These are phyloP conservation scores for Equus quagga DNA, from an alignment of 2,113 vertebrate species.

Conservation along the genomic window DNA sequence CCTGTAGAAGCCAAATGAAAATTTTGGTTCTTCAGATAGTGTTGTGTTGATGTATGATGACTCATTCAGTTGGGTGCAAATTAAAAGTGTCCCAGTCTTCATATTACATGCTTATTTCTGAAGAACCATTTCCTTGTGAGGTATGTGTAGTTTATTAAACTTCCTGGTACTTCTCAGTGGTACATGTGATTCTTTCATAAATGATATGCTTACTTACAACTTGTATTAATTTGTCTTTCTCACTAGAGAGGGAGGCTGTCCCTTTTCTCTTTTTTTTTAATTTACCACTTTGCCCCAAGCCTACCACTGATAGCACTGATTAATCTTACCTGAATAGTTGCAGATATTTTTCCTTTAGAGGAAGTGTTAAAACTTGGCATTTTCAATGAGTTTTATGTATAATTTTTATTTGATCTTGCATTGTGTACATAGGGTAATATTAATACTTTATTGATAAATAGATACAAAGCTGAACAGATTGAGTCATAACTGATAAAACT, in stretches of 20 bases:
- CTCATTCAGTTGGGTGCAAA: not conserved
- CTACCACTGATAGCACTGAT: not conserved
- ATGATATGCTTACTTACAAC: not conserved
- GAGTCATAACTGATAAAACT: not conserved
- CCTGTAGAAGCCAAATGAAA: not conserved
- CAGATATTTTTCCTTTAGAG: not conserved
- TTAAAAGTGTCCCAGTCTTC: not conserved
- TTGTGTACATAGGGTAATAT: not conserved
- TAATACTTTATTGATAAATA: not conserved
- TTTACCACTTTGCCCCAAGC: not conserved
- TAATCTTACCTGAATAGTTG: not conserved
- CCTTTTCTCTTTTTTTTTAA: not conserved
- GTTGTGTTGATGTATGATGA: not conserved
- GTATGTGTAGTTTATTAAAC: not conserved
- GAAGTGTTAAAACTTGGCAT: not conserved
- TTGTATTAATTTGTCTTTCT: not conserved
- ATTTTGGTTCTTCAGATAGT: not conserved
- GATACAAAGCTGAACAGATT: not conserved
- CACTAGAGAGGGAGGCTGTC: not conserved
- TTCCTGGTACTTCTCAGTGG: not conserved
- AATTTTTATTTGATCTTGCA: constrained; percentile 8
- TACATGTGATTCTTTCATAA: constrained; percentile 12
- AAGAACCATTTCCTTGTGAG: not conserved
- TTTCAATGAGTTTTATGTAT: not conserved
- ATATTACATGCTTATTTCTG: not conserved